Evolutionary conservation across 1,140 invertebrate species (phyloP).

Genomic region (Heliconius eleuchia): DNA sequence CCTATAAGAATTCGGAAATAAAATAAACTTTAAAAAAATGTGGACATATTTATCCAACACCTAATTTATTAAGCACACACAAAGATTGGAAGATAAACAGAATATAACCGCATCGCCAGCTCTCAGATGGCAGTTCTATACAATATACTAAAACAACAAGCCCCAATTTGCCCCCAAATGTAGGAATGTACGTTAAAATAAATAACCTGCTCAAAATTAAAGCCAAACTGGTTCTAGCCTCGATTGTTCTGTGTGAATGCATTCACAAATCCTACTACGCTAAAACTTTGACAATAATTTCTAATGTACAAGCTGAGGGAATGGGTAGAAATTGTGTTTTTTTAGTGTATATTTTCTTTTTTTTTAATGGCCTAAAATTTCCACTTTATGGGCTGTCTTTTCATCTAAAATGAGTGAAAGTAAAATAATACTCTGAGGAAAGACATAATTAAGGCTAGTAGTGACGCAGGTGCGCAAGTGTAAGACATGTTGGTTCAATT

Average conservation of each 20-base stretch:
- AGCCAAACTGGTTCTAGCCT: slow-evolving; percentile 14
- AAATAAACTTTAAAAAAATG: no score
- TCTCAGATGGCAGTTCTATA: slow-evolving; percentile 17
- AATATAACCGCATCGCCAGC: slow-evolving; percentile 8
- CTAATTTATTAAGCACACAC: no score
- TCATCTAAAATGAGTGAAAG: no score
- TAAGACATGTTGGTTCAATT: no score
- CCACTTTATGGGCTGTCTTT: no score
- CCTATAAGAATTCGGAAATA: no score
- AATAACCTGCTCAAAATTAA: slow-evolving; percentile 30
- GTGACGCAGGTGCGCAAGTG: no score
- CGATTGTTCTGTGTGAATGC: slow-evolving; percentile 28
- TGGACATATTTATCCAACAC: no score
- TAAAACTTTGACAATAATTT: slow-evolving; percentile 3
- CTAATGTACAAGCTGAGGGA: neutral
- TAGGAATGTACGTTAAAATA: slow-evolving; percentile 27
- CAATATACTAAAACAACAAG: slow-evolving; percentile 21
- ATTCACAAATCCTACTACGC: slow-evolving; percentile 21
- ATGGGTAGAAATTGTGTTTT: neutral
- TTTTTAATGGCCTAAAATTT: no score
- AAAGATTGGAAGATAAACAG: no score
- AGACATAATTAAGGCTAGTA: no score
- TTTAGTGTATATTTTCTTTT: neutral
- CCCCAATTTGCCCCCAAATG: slow-evolving; percentile 18
- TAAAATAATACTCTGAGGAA: no score